Conservation (phyloP, 2,888 invertebrate genomes). For the Eledona agricola region DNA sequence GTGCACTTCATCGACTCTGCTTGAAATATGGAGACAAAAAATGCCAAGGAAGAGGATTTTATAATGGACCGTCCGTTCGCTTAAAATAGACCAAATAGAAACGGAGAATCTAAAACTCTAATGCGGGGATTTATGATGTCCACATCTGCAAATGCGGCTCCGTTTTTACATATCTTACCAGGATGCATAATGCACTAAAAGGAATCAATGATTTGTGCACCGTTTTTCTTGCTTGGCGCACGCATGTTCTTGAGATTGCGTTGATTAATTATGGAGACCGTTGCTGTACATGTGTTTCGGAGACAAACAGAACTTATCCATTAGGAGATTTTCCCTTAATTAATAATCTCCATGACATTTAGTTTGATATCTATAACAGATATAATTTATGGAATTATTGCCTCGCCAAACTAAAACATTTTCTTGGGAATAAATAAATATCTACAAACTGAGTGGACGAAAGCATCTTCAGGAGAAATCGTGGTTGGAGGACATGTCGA, state of each 20-base stretch:
- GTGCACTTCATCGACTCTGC: no score
- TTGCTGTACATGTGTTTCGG: constrained; percentile 26
- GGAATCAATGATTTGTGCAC: no score
- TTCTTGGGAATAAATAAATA: constrained; percentile 15
- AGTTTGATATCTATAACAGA: constrained; percentile 25
- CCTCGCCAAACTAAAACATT: constrained; percentile 14
- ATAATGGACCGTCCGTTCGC: constrained; percentile 29
- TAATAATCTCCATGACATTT: constrained; percentile 36
- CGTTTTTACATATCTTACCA: no score
- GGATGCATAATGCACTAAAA: no score
- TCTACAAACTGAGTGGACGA: background rate
- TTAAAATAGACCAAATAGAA: constrained; percentile 21
- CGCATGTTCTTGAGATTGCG: constrained; percentile 10
- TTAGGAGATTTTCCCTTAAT: constrained; percentile 35
- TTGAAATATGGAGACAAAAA: constrained; percentile 12
- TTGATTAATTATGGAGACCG: constrained; percentile 28
- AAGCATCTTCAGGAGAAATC: constrained; percentile 1
- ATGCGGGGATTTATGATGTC: constrained; percentile 16
- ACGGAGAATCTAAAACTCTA: constrained; percentile 18
- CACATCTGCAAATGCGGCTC: constrained; percentile 1
- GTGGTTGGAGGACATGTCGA: constrained; percentile 16
- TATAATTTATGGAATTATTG: constrained; percentile 24
- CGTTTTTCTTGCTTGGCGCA: no score
- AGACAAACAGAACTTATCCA: constrained; percentile 38
- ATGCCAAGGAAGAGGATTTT: constrained; percentile 13